Conservation (phyloP, 2,888 invertebrate species). For the Microdon myrmicae region DNA sequence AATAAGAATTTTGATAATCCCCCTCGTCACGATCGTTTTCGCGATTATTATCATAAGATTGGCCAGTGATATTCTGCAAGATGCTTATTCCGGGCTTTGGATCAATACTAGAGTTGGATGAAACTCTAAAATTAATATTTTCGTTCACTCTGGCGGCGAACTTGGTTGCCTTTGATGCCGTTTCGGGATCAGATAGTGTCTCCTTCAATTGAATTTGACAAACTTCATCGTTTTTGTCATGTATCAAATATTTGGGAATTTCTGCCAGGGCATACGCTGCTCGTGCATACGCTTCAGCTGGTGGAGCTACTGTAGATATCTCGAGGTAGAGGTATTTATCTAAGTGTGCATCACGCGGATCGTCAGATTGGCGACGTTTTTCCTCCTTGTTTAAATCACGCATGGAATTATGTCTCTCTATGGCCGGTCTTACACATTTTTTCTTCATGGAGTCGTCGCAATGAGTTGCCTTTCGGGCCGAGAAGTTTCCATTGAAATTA, state of each 20-base stretch:
- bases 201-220: constrained; percentile 83
- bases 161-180: no score
- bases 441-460: constrained; percentile 91
- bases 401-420: constrained; percentile 92
- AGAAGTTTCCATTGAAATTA: constrained; percentile 94
- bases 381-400: constrained; percentile 87
- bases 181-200: constrained; percentile 65
- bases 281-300: constrained; percentile 85
- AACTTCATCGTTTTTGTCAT: constrained; percentile 77
- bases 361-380: constrained; percentile 79
- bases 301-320: constrained; percentile 85
- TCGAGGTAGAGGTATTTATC: constrained; percentile 89
- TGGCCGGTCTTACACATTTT: constrained; percentile 95
- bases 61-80: no score
- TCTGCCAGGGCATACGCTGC: constrained; percentile 84
- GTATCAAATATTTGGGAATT: constrained; percentile 72
- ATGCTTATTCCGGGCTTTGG: no score
- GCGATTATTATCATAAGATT: no score
- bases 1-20: no score
- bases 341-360: constrained; percentile 88
- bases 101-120: no score
- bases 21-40: no score
- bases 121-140: no score
- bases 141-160: no score
- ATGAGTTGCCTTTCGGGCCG: constrained; percentile 91